phyloP scores from a whole-genome alignment of 2,888 invertebrate species.

The Calameuta idolon region DNA sequence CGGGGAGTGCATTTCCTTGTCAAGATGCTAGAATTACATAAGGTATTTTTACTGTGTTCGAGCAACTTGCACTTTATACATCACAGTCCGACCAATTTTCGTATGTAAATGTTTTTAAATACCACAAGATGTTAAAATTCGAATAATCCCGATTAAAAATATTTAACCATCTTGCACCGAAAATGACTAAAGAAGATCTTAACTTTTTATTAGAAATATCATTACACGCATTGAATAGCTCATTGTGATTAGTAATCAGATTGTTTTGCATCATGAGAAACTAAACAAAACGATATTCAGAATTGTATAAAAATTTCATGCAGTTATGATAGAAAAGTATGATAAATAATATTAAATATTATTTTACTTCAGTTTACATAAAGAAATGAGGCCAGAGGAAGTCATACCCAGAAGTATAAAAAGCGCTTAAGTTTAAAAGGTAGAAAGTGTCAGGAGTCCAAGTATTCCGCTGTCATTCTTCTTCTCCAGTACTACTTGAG shows the following conservation, averaged over 20 bases:
- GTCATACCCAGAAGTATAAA: not conserved
- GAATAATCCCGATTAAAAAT: not conserved
- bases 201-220: no score
- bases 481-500: not conserved
- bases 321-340: not conserved
- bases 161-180: not conserved
- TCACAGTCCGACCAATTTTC: not conserved
- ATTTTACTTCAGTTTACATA: not conserved
- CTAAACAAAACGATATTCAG: not conserved
- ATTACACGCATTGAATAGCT: no score
- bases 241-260: no score
- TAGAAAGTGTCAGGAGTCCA: not conserved
- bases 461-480: not conserved
- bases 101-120: not conserved
- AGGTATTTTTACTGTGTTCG: not conserved
- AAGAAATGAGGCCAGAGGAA: not conserved
- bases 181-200: no score
- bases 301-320: not conserved
- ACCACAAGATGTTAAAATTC: not conserved
- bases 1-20: not conserved
- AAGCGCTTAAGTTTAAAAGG: not conserved
- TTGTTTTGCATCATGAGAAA: not conserved
- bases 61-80: not conserved
- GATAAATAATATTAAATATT: not conserved
- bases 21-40: not conserved